Conservation (phyloP, 2,888 invertebrate species). For the Callimorpha dominula region DNA sequence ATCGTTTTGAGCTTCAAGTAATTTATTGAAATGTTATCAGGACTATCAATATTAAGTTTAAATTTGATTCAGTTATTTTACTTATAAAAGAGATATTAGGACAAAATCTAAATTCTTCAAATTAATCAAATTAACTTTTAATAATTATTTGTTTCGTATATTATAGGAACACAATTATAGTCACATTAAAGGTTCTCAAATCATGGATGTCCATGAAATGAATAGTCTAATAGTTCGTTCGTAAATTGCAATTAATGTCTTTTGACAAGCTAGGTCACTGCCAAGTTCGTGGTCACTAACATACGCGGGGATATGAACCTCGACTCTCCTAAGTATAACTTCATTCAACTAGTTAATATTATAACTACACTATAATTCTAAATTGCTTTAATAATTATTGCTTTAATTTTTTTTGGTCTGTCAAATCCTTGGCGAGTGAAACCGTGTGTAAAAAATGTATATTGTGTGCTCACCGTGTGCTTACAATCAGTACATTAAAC, state of each 20-base stretch:
- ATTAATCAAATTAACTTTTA: constrained; percentile 1
- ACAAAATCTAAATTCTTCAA: constrained; percentile 6
- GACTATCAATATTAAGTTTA: not conserved
- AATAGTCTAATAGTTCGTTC: constrained; percentile 43
- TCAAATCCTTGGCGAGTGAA: constrained; percentile 79
- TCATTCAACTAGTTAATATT: constrained; percentile 61
- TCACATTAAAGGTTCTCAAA: constrained; percentile 2
- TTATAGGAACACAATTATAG: constrained; percentile 15
- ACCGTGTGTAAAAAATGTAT: constrained; percentile 72
- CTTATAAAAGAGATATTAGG: not conserved
- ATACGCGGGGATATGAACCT: constrained; percentile 39
- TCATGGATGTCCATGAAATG: constrained; percentile 7
- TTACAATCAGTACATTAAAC: constrained; percentile 68
- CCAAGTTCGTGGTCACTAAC: constrained; percentile 40
- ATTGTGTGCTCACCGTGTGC: constrained; percentile 79
- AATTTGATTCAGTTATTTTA: constrained; percentile 3
- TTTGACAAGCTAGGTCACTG: constrained; percentile 74
- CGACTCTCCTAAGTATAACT: constrained; percentile 53
- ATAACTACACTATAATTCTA: constrained; percentile 70
- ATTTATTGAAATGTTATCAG: constrained; percentile 9
- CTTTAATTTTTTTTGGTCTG: constrained; percentile 76
- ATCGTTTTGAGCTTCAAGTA: constrained; percentile 44
- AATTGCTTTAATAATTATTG: constrained; percentile 76
- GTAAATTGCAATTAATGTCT: constrained; percentile 66
- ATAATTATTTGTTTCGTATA: constrained; percentile 12